Evolutionary conservation across 1,140 invertebrate species (phyloP), one percentile per base, ranked within the genome.

Genomic region (Meloidogyne floridensis): DNA sequence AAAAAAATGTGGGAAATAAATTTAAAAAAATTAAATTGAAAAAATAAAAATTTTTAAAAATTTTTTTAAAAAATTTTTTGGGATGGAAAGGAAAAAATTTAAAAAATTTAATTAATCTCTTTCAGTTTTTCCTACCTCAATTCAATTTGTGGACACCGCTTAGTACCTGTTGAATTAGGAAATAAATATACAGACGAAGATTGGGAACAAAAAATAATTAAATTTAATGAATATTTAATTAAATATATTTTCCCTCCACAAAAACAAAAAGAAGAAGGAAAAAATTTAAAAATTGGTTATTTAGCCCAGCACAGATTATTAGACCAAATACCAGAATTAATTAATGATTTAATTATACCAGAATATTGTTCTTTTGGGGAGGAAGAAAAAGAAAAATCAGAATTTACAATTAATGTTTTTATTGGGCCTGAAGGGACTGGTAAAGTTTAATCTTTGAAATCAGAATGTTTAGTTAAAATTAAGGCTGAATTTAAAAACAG

Each of bases 301-400:
- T 91, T 99, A n/a, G 97, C 97, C 3, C 97, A 99, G 88, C 96
- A 99, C 92, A 94, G 95, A 86, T 92, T 99, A 4, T 96, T 99
- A 91, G 93, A 96, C 86, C 97, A 95, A 90, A 94, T 98, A 86
- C 95, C 95, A 70, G 94, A 96, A 89, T 91, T 99, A 13, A 93
- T 93, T 86, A 90, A 94, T 3, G 97, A 98, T 91, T 95, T 99
- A 81, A 88, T 91, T 65, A 91, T 95, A 82, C 97, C 97, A 3
- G 95, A 96, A 81, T 99, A 98, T 90, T 98, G 91, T 86, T 88
- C 83, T 80, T 85, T 91, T 59, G 82, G 54, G 90, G 92, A 78
- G 92, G 78, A 89, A 18, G 6, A 82, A 70, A 91, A 91, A 74
- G 43, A 82, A 77, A 82, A 86, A 75, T 84, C 88, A 43, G 89